Conservation (phyloP, 2,888 invertebrate species). For the Stenolophus ochropezus region DNA sequence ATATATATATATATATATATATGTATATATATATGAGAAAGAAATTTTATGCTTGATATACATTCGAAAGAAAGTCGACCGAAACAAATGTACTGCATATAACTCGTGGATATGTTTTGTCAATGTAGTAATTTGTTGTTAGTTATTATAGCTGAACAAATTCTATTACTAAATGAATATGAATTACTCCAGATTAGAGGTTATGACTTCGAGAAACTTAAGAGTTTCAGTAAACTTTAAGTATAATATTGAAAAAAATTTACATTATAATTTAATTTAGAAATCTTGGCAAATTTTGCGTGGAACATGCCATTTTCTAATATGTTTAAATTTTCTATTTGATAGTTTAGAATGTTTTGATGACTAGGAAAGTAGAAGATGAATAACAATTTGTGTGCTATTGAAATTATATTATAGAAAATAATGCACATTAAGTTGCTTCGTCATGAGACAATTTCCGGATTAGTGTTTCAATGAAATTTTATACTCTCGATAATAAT, state of each 20-base stretch:
- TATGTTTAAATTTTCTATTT: neutral
- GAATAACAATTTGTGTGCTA: neutral
- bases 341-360: neutral
- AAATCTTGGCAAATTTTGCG: constrained; percentile 1
- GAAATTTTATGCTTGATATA: no score
- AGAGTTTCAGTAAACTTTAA: neutral
- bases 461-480: no score
- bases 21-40: no score
- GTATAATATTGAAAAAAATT: neutral
- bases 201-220: constrained; percentile 18
- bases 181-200: constrained; percentile 4
- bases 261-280: constrained; percentile 17
- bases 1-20: no score
- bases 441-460: no score
- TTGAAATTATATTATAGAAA: neutral
- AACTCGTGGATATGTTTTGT: neutral
- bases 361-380: neutral
- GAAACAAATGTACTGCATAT: neutral
- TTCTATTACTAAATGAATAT: constrained; percentile 15
- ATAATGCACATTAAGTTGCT: no score
- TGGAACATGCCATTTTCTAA: neutral
- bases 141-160: neutral
- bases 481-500: no score
- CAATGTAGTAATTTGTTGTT: constrained; percentile 18
- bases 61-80: no score